Percentiles rank a stretch among this genome's conserved stretches.
Conservation (phyloP, 2,113 vertebrate genomes). For the Martes martes region DNA sequence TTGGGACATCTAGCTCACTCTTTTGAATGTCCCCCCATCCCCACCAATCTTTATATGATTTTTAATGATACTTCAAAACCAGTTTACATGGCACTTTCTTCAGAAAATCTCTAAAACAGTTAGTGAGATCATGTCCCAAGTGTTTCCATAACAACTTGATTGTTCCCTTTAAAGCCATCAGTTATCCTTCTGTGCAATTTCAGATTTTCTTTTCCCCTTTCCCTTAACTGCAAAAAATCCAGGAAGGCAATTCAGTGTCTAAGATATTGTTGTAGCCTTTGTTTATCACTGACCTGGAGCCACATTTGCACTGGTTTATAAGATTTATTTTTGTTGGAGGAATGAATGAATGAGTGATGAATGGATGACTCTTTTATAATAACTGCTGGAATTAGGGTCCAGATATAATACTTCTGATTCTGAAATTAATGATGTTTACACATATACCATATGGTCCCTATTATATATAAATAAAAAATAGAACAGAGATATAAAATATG, state of each 20-base stretch:
- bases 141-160: neutral
- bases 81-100: neutral
- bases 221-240: neutral
- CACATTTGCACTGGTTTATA: neutral
- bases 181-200: neutral
- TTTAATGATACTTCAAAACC: neutral
- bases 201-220: neutral
- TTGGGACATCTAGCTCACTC: neutral
- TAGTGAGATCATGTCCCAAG: no score
- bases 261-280: neutral
- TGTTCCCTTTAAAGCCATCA: neutral
- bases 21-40: no score
- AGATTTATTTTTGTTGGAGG: neutral
- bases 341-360: neutral
- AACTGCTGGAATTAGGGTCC: neutral
- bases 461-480: neutral
- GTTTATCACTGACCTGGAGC: no score
- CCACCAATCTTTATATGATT: neutral
- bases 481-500: neutral
- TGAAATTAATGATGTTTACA: neutral
- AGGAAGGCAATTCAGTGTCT: neutral
- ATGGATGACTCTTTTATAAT: neutral
- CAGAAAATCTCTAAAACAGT: neutral
- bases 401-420: neutral
- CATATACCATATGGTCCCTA: neutral